Conservation (phyloP, 2,113 vertebrate genomes). For the Nettapus auritus region DNA sequence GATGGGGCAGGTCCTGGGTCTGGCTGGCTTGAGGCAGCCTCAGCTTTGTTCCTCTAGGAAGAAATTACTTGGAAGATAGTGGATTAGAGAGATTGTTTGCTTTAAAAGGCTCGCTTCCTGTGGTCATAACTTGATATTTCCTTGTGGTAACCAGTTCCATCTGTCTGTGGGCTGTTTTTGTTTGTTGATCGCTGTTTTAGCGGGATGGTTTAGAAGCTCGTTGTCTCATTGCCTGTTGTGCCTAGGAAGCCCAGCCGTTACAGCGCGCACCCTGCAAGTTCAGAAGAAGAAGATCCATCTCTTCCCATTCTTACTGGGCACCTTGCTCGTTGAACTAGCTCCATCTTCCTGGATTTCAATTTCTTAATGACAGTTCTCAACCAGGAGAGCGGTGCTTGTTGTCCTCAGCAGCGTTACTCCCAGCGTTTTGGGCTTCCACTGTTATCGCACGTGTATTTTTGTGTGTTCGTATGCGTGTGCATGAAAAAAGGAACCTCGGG, state of each 20-base stretch:
- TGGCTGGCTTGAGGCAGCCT: neutral
- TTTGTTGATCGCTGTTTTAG: neutral
- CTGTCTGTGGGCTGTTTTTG: neutral
- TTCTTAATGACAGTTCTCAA: neutral
- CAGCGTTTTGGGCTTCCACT: neutral
- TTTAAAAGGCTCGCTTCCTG: neutral
- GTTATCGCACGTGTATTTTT: too few relatives aligned
- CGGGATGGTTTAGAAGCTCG: neutral
- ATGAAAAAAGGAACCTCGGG: neutral
- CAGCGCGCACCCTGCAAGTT: neutral
- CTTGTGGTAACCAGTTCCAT: neutral
- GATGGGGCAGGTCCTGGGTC: neutral
- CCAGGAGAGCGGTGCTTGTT: neutral
- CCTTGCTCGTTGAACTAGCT: too few relatives aligned
- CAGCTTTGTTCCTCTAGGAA: neutral
- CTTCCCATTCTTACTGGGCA: neutral
- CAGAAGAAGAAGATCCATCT: neutral
- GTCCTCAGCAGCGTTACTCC: neutral
- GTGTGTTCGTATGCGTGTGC: rapidly evolving
- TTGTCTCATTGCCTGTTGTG: neutral
- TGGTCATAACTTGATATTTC: neutral
- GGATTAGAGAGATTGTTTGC: neutral
- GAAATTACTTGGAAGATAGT: neutral
- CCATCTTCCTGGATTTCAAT: neutral
- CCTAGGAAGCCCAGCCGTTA: neutral